These are phyloP conservation scores for Rhinella marina DNA, from an alignment of 2,797 vertebrate species.

Conservation along the genomic window DNA sequence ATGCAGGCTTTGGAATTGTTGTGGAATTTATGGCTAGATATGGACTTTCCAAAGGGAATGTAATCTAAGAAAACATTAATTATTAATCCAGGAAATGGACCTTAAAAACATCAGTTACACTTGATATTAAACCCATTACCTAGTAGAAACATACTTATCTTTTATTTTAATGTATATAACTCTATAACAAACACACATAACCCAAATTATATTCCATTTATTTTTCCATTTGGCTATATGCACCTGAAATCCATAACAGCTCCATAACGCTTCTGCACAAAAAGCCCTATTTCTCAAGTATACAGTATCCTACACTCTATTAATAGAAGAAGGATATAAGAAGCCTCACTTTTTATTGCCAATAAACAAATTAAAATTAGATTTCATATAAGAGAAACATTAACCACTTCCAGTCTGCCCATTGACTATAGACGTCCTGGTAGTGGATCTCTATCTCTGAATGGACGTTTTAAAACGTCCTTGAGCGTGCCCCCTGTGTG, in stretches of 20 bases:
- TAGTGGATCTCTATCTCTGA: too few species aligned
- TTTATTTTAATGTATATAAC: not conserved
- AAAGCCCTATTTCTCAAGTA: slow-evolving; percentile 6
- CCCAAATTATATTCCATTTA: not conserved
- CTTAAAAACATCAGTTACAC: not conserved
- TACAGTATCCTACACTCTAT: not conserved
- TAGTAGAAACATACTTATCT: not conserved
- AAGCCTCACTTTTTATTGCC: not conserved
- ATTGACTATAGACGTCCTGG: too few species aligned
- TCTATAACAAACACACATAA: not conserved
- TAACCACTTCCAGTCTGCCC: too few species aligned
- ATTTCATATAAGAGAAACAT: not conserved
- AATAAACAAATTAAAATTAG: slow-evolving; percentile 12
- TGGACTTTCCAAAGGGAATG: slow-evolving; percentile 1
- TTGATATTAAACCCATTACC: not conserved
- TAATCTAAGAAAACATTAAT: not conserved
- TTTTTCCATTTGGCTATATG: not conserved
- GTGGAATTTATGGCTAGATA: slow-evolving; percentile 5
- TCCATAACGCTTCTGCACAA: not conserved
- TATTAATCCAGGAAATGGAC: slow-evolving; percentile 5
- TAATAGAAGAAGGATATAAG: not conserved
- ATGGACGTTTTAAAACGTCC: too few species aligned
- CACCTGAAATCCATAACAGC: not conserved
- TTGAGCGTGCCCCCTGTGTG: too few species aligned
- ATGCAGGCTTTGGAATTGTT: slow-evolving; percentile 30